phyloP scores from a whole-genome alignment of 2,113 vertebrate genomes.

The Odontophorus gujanensis region DNA sequence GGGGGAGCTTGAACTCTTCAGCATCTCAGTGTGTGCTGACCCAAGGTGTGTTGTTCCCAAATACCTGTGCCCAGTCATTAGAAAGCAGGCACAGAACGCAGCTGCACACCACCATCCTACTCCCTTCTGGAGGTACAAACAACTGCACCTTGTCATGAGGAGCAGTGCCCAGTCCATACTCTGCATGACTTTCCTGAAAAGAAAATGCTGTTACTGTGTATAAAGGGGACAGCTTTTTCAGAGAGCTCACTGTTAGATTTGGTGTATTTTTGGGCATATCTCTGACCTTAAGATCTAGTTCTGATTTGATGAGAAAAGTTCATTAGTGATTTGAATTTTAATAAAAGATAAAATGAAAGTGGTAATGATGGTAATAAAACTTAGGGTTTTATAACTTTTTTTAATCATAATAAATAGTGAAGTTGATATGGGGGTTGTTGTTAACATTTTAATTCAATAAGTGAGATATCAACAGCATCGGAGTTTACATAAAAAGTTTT shows the following conservation, averaged over 20 bases:
- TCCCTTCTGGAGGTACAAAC: neutral
- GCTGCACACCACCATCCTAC: neutral
- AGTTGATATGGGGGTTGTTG: neutral
- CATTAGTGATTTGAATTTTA: conserved; percentile 18
- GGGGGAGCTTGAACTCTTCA: no score
- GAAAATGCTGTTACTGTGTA: neutral
- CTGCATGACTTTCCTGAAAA: neutral
- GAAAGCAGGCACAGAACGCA: neutral
- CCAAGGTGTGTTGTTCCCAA: neutral
- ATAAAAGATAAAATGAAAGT: conserved; percentile 1
- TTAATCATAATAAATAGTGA: neutral
- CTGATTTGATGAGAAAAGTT: neutral
- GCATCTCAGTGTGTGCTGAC: neutral
- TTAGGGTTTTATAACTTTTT: neutral
- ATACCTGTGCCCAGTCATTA: neutral
- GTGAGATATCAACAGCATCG: neutral
- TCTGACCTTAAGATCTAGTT: neutral
- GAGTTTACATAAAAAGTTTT: neutral
- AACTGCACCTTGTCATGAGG: neutral
- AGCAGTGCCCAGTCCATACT: neutral
- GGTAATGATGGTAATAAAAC: neutral
- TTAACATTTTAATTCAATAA: neutral
- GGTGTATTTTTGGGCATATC: neutral
- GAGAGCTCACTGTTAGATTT: neutral
- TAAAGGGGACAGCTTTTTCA: neutral